Conservation (phyloP, 2,797 vertebrate species). For the Peromyscus aztecus region DNA sequence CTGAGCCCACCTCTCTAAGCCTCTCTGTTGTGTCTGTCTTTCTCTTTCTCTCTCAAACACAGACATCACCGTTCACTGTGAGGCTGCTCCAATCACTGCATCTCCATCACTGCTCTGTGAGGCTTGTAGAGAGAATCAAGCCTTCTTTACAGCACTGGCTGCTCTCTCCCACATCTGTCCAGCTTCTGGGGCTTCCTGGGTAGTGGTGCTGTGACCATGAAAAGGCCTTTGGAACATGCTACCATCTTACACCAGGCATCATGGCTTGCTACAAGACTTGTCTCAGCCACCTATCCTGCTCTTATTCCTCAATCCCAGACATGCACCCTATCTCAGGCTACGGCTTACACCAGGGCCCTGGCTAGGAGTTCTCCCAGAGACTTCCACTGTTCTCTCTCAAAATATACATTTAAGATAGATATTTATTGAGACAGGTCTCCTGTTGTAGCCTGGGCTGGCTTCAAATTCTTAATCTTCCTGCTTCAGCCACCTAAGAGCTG, state of each 20-base stretch:
- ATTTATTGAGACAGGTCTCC: background rate
- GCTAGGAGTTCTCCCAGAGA: background rate
- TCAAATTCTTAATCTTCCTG: background rate
- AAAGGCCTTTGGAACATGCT: background rate
- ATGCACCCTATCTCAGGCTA: accelerated
- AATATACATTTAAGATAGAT: background rate
- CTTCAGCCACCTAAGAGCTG: background rate
- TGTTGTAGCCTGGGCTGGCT: background rate
- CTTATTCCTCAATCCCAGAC: background rate
- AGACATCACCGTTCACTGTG: background rate
- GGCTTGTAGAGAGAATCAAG: background rate
- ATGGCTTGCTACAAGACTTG: accelerated
- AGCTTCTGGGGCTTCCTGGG: background rate
- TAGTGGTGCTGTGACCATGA: background rate
- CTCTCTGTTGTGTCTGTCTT: accelerated
- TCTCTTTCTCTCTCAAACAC: background rate
- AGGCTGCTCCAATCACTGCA: too few relatives aligned
- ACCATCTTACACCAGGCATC: accelerated
- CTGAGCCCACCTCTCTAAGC: accelerated
- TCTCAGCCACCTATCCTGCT: background rate
- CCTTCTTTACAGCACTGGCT: background rate
- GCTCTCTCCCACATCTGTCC: background rate
- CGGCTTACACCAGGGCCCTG: background rate
- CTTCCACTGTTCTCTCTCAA: background rate
- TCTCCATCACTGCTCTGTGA: too few relatives aligned